Evolutionary conservation across 2,888 invertebrate species (phyloP).

Genomic region (Drosophila fungiperda): DNA sequence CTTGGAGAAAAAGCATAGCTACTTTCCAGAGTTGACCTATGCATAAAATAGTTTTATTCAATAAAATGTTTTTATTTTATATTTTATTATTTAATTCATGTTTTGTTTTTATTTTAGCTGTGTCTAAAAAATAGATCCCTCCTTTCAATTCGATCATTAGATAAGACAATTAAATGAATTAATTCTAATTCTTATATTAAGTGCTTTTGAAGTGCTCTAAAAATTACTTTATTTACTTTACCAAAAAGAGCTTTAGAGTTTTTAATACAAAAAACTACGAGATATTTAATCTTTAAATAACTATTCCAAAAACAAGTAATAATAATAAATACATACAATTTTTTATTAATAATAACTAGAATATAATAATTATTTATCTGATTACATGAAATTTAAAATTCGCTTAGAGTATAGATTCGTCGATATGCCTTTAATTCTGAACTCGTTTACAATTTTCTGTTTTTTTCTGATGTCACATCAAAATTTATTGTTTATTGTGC

Average conservation of each 20-base stretch:
- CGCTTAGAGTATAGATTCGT: background rate
- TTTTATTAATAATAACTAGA: background rate
- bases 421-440: background rate
- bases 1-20: slow-evolving; percentile 8
- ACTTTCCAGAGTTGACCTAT: slow-evolving; percentile 26
- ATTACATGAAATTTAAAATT: background rate
- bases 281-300: background rate
- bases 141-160: background rate
- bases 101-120: too few species aligned
- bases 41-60: slow-evolving; percentile 15
- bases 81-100: background rate
- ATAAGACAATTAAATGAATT: background rate
- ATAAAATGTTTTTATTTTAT: slow-evolving; percentile 3
- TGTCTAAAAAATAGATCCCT: background rate
- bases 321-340: background rate
- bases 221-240: background rate
- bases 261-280: too few species aligned
- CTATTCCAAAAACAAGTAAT: background rate
- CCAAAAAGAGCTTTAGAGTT: too few species aligned
- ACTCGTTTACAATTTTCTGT: background rate
- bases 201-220: background rate
- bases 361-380: background rate
- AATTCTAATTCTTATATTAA: background rate
- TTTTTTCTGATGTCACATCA: slow-evolving; percentile 42
- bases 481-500: slow-evolving; percentile 75